These are phyloP conservation scores for Corticium candelabrum DNA, from an alignment of 37 sponge, comb jelly and placozoan genomes.

Conservation along the genomic window DNA sequence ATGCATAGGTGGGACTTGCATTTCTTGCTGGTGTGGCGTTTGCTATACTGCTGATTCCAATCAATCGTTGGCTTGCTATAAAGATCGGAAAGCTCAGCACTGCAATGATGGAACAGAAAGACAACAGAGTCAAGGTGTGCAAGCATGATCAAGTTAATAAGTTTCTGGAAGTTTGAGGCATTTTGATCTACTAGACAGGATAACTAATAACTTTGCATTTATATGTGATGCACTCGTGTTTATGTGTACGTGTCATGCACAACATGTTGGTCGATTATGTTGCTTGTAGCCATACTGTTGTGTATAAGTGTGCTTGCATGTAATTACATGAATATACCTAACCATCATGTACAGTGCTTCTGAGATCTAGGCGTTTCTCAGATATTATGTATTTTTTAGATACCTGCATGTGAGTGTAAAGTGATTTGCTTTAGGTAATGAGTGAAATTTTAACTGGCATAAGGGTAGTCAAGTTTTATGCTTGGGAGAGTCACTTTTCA, in stretches of 20 bases:
- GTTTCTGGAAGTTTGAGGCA: too few relatives aligned
- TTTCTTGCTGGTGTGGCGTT: slow-evolving; percentile 84
- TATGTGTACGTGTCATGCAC: too few relatives aligned
- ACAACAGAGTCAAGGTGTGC: slow-evolving; percentile 68
- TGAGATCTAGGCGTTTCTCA: too few relatives aligned
- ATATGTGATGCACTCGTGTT: too few relatives aligned
- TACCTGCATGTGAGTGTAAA: not conserved
- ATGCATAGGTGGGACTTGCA: slow-evolving; percentile 65
- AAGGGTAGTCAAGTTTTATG: slow-evolving; percentile 88
- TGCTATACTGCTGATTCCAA: slow-evolving; percentile 67
- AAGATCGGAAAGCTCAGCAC: slow-evolving; percentile 79
- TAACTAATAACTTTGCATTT: too few relatives aligned
- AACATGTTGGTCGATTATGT: too few relatives aligned
- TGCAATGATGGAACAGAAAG: slow-evolving; percentile 85
- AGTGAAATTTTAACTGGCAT: slow-evolving; percentile 78
- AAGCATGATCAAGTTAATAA: too few relatives aligned
- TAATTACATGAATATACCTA: too few relatives aligned
- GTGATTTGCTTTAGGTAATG: slow-evolving; percentile 43
- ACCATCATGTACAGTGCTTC: too few relatives aligned
- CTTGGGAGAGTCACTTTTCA: slow-evolving; percentile 77
- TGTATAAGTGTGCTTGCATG: too few relatives aligned
- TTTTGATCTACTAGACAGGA: too few relatives aligned
- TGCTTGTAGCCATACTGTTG: too few relatives aligned
- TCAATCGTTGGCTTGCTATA: slow-evolving; percentile 85
- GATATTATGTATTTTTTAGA: not conserved